Percentiles rank a stretch among this genome's conserved stretches.
These are phyloP conservation scores for Automeris io DNA, from an alignment of 2,888 invertebrate species.

Conservation along the genomic window DNA sequence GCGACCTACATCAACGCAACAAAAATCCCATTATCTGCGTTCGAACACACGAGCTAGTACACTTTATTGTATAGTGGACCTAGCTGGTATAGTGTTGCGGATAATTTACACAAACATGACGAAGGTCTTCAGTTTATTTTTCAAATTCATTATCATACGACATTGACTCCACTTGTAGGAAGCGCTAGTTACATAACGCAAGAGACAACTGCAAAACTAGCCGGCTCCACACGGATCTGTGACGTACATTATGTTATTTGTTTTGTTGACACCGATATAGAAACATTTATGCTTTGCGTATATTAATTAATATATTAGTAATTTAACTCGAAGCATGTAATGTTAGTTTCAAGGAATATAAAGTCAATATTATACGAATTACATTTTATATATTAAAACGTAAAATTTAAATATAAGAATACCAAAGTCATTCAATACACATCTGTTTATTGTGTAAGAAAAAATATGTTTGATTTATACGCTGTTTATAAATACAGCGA, in stretches of 20 bases:
- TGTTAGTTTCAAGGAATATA: too few relatives aligned
- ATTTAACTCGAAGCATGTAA: too few relatives aligned
- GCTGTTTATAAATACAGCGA: too few relatives aligned
- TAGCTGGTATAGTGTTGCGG: neutral
- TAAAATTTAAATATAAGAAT: too few relatives aligned
- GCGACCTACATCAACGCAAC: constrained; percentile 66
- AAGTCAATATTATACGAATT: too few relatives aligned
- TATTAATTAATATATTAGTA: too few relatives aligned
- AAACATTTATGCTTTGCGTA: too few relatives aligned
- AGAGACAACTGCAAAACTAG: constrained; percentile 4
- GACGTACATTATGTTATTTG: neutral
- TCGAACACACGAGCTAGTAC: constrained; percentile 15
- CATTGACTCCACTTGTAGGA: constrained; percentile 30
- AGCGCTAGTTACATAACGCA: constrained; percentile 23
- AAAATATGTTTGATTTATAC: too few relatives aligned
- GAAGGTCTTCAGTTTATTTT: constrained; percentile 30
- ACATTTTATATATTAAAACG: too few relatives aligned
- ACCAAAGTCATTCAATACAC: too few relatives aligned
- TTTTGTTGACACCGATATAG: neutral
- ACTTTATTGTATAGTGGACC: constrained; percentile 1
- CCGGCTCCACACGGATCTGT: neutral
- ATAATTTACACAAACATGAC: constrained; percentile 25
- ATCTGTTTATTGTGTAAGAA: too few relatives aligned
- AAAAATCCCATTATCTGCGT: constrained; percentile 39
- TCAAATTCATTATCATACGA: constrained; percentile 35